These are phyloP conservation scores for Coilia nasus DNA, from an alignment of 2,797 vertebrate species.

Conservation along the genomic window DNA sequence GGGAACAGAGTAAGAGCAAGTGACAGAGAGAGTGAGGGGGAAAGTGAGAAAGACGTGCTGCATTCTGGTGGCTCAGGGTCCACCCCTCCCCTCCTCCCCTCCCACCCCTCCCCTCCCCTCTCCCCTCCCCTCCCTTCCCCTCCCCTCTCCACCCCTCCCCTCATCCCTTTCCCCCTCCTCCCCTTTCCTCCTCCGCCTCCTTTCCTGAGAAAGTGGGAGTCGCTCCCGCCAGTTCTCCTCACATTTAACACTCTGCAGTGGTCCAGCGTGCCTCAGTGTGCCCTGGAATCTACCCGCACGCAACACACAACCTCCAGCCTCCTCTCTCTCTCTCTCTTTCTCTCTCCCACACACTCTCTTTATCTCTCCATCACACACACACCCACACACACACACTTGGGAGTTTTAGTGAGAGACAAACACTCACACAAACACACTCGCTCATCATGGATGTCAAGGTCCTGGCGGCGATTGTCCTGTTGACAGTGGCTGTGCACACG, in stretches of 20 bases:
- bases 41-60: slow-evolving; percentile 77
- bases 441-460: slow-evolving; percentile 85
- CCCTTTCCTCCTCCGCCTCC: slow-evolving; percentile 52
- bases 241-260: slow-evolving; percentile 71
- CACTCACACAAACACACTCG: background rate
- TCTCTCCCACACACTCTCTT: slow-evolving; percentile 30
- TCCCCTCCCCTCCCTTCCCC: slow-evolving; percentile 58
- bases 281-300: slow-evolving; percentile 70
- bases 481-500: slow-evolving; percentile 73
- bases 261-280: slow-evolving; percentile 66
- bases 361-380: slow-evolving; percentile 36
- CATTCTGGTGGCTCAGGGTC: slow-evolving; percentile 51
- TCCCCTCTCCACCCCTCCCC: slow-evolving; percentile 62
- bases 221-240: slow-evolving; percentile 52
- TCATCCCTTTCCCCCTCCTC: slow-evolving; percentile 52
- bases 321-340: background rate
- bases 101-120: slow-evolving; percentile 59
- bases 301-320: slow-evolving; percentile 54
- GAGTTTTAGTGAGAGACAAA: background rate
- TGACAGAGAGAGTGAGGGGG: slow-evolving; percentile 72
- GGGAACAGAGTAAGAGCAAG: background rate
- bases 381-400: slow-evolving; percentile 41
- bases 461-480: slow-evolving; percentile 76
- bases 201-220: slow-evolving; percentile 74
- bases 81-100: slow-evolving; percentile 49